A percentile compares a stretch with the other conserved stretches of the same genome.
Evolutionary conservation across 2,888 invertebrate species (phyloP).

Genomic region (Caenorhabditis virilis): DNA sequence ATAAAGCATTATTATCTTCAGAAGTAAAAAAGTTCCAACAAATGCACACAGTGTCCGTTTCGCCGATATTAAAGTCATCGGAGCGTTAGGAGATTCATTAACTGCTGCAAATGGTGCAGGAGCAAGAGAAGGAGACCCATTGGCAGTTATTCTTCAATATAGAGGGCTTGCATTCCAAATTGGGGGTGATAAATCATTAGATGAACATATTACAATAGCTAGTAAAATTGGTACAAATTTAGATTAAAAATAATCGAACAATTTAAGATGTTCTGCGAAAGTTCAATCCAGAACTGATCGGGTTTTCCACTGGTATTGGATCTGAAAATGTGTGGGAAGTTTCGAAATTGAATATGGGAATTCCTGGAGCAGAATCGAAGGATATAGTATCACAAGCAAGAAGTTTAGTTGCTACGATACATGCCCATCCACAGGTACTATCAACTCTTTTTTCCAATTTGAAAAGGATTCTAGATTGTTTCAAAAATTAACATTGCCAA

Average conservation of each 20-base stretch:
- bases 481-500: too few species aligned
- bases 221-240: slow-evolving; percentile 18
- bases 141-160: slow-evolving; percentile 52
- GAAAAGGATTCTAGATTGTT: background rate
- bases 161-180: slow-evolving; percentile 50
- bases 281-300: slow-evolving; percentile 77
- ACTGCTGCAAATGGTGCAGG: slow-evolving; percentile 56
- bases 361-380: slow-evolving; percentile 47
- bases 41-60: slow-evolving; percentile 48
- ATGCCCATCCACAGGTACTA: slow-evolving; percentile 45
- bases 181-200: slow-evolving; percentile 47
- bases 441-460: background rate
- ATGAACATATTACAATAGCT: slow-evolving; percentile 48
- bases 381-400: slow-evolving; percentile 48
- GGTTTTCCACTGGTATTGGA: slow-evolving; percentile 43
- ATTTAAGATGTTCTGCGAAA: slow-evolving; percentile 76
- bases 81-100: slow-evolving; percentile 51
- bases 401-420: slow-evolving; percentile 44
- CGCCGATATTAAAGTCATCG: slow-evolving; percentile 51
- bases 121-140: slow-evolving; percentile 35
- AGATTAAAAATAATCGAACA: background rate
- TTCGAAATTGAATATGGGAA: slow-evolving; percentile 46
- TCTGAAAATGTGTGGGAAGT: slow-evolving; percentile 50
- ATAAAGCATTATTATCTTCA: slow-evolving; percentile 1
- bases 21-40: slow-evolving; percentile 69